Evolutionary conservation across 37 sponge, comb jelly and placozoan species (phyloP).

Genomic region (Petrosia ficiformis): DNA sequence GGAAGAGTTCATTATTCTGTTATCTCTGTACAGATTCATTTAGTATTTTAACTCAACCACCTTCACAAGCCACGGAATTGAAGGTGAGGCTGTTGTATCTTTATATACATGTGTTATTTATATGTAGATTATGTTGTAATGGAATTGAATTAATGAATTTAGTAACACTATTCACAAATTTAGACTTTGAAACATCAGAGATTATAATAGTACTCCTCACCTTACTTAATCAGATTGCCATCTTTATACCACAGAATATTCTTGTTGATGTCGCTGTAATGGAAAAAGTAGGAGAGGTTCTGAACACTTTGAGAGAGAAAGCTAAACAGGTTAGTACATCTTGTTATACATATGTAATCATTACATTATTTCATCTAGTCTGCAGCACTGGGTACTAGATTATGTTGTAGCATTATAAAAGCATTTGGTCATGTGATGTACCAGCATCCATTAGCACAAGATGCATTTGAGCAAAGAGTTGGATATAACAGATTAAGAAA

Average conservation of each 20-base stretch:
- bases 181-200: too few species aligned
- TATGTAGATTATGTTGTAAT: too few species aligned
- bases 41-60: constrained; percentile 8
- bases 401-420: constrained; percentile 17
- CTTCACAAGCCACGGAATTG: neutral
- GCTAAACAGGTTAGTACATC: constrained; percentile 14
- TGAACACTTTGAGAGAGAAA: constrained; percentile 24
- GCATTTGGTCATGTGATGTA: constrained; percentile 36
- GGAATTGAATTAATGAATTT: too few species aligned
- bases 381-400: neutral
- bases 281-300: constrained; percentile 53
- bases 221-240: neutral
- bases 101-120: too few species aligned
- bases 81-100: too few species aligned
- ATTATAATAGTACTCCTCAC: neutral
- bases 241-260: constrained; percentile 26
- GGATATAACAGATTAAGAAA: constrained; percentile 24
- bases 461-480: constrained; percentile 39
- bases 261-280: constrained; percentile 71
- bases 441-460: constrained; percentile 6
- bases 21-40: constrained; percentile 15
- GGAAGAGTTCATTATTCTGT: neutral
- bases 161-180: too few species aligned
- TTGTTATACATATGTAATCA: neutral
- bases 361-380: neutral